Percentiles rank a stretch among this genome's conserved stretches.
These are phyloP conservation scores for Clarias laeviceps DNA, from an alignment of 2,797 vertebrate species.

Conservation along the genomic window DNA sequence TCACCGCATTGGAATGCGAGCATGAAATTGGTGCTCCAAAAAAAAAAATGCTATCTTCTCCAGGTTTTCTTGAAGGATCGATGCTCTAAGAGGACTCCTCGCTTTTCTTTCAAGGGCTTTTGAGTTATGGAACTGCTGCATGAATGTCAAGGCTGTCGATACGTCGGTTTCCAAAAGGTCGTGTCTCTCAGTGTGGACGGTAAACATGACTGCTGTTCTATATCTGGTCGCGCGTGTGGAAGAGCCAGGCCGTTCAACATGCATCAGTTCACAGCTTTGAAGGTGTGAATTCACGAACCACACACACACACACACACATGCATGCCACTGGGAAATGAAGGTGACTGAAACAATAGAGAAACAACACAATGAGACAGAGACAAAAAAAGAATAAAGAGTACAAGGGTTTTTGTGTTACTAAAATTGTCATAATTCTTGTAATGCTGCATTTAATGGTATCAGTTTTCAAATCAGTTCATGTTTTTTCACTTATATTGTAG, in stretches of 20 bases:
- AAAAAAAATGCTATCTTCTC: conserved; percentile 11
- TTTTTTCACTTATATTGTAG: not conserved
- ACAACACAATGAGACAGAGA: not conserved
- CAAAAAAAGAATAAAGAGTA: too few species aligned
- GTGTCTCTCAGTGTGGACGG: conserved; percentile 18
- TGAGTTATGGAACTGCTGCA: conserved; percentile 13
- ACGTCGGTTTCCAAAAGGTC: conserved; percentile 18
- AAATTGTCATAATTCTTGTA: too few species aligned
- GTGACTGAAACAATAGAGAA: not conserved
- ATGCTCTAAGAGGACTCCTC: conserved; percentile 13
- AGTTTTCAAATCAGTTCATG: not conserved
- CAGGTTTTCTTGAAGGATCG: conserved; percentile 17
- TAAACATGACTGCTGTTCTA: conserved; percentile 19
- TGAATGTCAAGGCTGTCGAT: conserved; percentile 26
- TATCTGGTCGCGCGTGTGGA: not conserved
- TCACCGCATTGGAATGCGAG: conserved; percentile 9
- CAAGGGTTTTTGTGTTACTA: too few species aligned
- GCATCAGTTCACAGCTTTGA: conserved; percentile 34
- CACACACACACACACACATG: not conserved
- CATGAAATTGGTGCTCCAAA: conserved; percentile 11
- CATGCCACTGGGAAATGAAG: conserved; percentile 6
- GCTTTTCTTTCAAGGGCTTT: conserved; percentile 15
- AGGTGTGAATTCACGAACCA: conserved; percentile 32
- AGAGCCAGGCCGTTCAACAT: conserved; percentile 30
- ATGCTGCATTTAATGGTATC: not conserved